Evolutionary conservation across 2,797 vertebrate genomes (phyloP).

Genomic region (Falco berigora): DNA sequence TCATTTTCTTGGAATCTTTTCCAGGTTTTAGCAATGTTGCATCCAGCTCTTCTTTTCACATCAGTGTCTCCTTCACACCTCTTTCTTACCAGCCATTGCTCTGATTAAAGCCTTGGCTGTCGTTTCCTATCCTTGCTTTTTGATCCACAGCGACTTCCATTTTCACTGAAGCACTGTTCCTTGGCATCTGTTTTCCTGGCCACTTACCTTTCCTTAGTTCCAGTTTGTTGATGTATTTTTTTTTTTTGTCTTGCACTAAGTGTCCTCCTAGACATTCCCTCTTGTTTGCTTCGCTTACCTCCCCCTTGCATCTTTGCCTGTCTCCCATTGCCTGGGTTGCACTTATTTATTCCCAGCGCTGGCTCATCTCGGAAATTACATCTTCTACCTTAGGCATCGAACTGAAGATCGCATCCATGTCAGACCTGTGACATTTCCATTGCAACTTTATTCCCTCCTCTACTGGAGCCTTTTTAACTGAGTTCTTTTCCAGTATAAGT

Average conservation of each 20-base stretch:
- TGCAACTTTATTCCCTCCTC: not conserved
- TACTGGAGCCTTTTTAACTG: not conserved
- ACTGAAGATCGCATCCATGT: not conserved
- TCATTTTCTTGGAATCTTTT: not conserved
- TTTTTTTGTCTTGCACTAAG: not conserved
- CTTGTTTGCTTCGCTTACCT: not conserved
- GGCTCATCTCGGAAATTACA: not conserved
- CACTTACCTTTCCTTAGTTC: not conserved
- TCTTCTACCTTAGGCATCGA: slow-evolving; percentile 8
- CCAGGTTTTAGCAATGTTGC: not conserved
- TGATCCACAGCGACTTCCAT: not conserved
- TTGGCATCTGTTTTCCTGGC: not conserved
- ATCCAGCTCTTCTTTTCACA: not conserved
- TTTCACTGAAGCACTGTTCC: not conserved
- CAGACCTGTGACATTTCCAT: not conserved
- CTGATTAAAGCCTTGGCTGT: not conserved
- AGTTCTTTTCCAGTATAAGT: not conserved
- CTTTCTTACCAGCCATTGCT: not conserved
- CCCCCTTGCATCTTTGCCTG: not conserved
- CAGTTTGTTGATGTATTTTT: not conserved
- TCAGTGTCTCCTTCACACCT: not conserved
- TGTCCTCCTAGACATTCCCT: not conserved
- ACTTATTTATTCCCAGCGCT: not conserved
- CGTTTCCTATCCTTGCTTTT: not conserved
- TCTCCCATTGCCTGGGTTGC: not conserved